A percentile compares a stretch with the other conserved stretches of the same genome.
These are phyloP conservation scores for Perodicticus potto DNA, from an alignment of 2,797 vertebrate species.

Conservation along the genomic window DNA sequence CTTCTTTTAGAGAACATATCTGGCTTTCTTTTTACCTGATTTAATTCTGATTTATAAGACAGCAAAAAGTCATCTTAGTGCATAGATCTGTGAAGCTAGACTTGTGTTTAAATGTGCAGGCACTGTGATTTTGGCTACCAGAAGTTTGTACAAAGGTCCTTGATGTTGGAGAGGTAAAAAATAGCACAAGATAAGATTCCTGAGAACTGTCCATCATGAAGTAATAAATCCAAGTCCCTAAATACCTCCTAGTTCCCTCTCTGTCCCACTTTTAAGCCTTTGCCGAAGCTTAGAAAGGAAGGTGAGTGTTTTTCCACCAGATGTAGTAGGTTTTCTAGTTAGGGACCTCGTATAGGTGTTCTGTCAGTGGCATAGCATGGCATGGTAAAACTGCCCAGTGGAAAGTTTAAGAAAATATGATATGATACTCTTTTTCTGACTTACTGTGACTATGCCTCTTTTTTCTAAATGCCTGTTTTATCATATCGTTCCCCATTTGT, in stretches of 20 bases:
- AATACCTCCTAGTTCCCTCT: no score
- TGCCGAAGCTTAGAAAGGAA: background rate
- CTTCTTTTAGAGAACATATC: background rate
- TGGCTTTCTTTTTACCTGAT: background rate
- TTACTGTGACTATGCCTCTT: fast-evolving
- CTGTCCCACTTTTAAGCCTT: no score
- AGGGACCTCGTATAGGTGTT: background rate
- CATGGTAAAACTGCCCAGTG: fast-evolving
- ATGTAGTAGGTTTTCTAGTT: background rate
- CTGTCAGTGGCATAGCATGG: background rate
- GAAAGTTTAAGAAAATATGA: background rate
- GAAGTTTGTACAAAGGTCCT: background rate
- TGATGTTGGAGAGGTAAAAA: background rate
- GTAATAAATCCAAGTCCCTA: background rate
- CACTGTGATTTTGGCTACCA: background rate
- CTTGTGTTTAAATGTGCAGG: background rate
- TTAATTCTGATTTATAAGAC: background rate
- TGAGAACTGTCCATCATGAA: background rate
- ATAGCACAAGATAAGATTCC: background rate
- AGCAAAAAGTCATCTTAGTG: background rate
- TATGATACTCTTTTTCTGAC: background rate
- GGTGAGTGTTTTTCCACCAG: background rate
- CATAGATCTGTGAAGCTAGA: no score
- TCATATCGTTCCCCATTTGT: background rate
- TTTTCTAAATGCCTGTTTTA: background rate